phyloP scores from a whole-genome alignment of 2,113 vertebrate genomes.

The Clupea harengus region DNA sequence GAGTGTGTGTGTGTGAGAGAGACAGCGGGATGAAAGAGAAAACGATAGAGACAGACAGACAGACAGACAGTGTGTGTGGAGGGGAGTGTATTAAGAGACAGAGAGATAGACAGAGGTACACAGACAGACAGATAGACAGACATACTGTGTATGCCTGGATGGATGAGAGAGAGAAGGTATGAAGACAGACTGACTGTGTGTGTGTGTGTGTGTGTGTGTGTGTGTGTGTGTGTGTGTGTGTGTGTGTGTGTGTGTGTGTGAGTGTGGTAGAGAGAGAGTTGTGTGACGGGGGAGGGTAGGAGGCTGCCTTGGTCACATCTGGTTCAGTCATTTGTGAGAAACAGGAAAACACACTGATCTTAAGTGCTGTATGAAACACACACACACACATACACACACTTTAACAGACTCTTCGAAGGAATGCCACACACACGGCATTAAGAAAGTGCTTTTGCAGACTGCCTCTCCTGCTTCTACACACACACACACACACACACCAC shows the following conservation, averaged over 20 bases:
- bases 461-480: background rate
- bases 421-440: background rate
- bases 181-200: background rate
- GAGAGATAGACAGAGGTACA: no score
- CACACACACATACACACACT: background rate
- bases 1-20: background rate
- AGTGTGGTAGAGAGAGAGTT: background rate
- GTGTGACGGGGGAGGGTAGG: background rate
- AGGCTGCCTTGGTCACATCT: constrained; percentile 32
- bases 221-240: constrained; percentile 8
- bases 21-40: background rate
- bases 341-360: background rate
- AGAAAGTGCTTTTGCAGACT: background rate
- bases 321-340: constrained; percentile 38
- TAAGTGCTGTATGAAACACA: background rate
- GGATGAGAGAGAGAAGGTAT: background rate
- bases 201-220: background rate
- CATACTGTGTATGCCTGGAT: background rate
- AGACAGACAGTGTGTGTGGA: background rate
- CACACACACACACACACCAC: constrained; percentile 5
- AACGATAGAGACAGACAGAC: no score
- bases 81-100: background rate
- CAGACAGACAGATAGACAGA: background rate
- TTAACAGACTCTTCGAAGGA: background rate
- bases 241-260: constrained; percentile 9